Evolutionary conservation across 2,113 vertebrate genomes (phyloP).

Genomic region (Chionomys nivalis): DNA sequence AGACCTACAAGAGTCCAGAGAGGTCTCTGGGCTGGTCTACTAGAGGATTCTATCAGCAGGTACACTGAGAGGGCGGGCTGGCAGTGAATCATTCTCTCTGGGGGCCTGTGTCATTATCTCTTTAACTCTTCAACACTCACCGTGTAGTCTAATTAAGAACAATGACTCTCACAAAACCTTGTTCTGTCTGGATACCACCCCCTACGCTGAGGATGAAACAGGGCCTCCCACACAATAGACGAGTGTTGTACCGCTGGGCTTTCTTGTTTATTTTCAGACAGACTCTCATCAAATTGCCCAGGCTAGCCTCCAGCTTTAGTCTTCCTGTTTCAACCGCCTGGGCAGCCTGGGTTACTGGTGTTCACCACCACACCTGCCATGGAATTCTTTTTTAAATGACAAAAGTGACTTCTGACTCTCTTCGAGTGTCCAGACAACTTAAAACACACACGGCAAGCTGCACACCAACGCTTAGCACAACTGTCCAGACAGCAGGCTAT

Average conservation of each 20-base stretch:
- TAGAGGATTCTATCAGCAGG: slow-evolving; percentile 22
- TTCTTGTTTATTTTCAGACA: background rate
- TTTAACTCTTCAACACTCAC: slow-evolving; percentile 10
- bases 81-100: slow-evolving; percentile 53
- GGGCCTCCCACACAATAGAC: background rate
- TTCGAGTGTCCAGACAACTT: background rate
- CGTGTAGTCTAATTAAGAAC: slow-evolving; percentile 29
- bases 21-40: background rate
- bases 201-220: background rate
- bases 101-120: slow-evolving; percentile 17
- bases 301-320: background rate
- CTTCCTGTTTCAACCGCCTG: background rate
- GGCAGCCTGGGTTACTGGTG: background rate
- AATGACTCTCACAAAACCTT: slow-evolving; percentile 17
- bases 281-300: background rate
- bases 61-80: background rate
- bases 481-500: background rate
- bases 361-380: background rate
- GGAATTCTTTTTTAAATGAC: background rate
- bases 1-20: background rate
- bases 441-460: background rate
- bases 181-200: background rate
- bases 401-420: background rate
- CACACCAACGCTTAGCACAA: background rate
- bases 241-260: background rate